Evolutionary conservation across 2,113 vertebrate species (phyloP).

Genomic region (Erinaceus europaeus): DNA sequence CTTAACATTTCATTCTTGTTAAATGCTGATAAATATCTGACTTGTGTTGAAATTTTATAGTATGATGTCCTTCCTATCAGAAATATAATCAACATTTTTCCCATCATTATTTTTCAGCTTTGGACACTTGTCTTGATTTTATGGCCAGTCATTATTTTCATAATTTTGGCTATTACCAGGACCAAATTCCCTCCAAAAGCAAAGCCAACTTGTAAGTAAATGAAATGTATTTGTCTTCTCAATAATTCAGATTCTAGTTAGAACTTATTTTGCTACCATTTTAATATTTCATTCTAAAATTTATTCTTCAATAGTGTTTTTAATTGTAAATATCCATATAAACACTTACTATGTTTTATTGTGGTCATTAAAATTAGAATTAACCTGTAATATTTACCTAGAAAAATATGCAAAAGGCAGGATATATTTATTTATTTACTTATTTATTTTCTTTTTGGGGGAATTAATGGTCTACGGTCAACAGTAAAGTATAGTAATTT

Average conservation of each 20-base stretch:
- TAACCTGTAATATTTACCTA: background rate
- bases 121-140: conserved; percentile 92
- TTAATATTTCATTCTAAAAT: conserved; percentile 7
- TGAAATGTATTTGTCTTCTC: conserved; percentile 35
- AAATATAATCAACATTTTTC: conserved; percentile 52
- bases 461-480: too few species aligned
- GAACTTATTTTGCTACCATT: conserved; percentile 59
- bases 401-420: background rate
- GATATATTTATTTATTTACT: too few species aligned
- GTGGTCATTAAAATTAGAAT: conserved; percentile 20
- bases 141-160: conserved; percentile 95
- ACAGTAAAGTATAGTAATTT: too few species aligned
- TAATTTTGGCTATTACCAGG: conserved; percentile 93
- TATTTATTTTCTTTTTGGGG: too few species aligned
- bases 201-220: conserved; percentile 90
- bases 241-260: conserved; percentile 52
- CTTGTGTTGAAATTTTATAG: background rate
- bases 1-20: background rate
- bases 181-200: conserved; percentile 86
- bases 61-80: background rate
- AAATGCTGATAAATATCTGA: background rate
- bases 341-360: background rate
- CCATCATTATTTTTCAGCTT: conserved; percentile 83
- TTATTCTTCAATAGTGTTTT: background rate
- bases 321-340: background rate